phyloP scores from a whole-genome alignment of 2,888 invertebrate genomes.

The Scaptomyza cyrtandrae region DNA sequence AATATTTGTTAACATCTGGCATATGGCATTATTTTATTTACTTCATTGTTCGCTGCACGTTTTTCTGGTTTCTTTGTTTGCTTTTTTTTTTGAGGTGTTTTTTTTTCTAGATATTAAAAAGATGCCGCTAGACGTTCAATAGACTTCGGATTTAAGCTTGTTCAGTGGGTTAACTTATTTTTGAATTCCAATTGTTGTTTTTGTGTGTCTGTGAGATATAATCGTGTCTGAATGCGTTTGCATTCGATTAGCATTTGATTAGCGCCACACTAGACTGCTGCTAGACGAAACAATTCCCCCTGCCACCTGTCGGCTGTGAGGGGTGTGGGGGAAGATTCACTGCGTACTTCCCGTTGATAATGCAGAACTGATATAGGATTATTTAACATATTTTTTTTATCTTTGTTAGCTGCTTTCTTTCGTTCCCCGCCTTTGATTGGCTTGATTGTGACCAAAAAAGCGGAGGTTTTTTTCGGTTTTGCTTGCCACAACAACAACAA shows the following conservation, averaged over 20 bases:
- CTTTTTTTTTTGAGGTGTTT: neutral
- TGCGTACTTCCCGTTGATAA: constrained; percentile 46
- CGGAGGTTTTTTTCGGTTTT: constrained; percentile 10
- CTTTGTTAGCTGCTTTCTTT: constrained; percentile 41
- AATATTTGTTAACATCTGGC: constrained; percentile 16
- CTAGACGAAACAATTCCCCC: constrained; percentile 39
- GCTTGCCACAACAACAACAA: constrained; percentile 5
- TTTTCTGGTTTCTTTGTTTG: constrained; percentile 52
- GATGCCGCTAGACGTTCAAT: constrained; percentile 23
- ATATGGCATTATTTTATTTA: constrained; percentile 7
- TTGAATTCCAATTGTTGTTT: constrained; percentile 32
- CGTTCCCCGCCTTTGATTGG: constrained; percentile 11
- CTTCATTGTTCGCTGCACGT: constrained; percentile 45
- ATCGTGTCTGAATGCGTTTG: constrained; percentile 21
- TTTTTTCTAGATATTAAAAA: constrained; percentile 2
- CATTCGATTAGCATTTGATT: constrained; percentile 46
- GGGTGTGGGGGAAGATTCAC: neutral
- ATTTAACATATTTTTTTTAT: neutral
- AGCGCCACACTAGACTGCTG: constrained; percentile 53
- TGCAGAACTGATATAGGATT: neutral
- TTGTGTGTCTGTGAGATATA: constrained; percentile 35
- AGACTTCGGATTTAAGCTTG: neutral
- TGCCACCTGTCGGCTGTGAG: neutral
- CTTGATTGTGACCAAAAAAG: constrained; percentile 36
- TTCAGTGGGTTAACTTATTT: constrained; percentile 5